Evolutionary conservation across 2,113 vertebrate genomes (phyloP), one percentile per base, ranked within the genome.

Genomic region (Larimichthys crocea): DNA sequence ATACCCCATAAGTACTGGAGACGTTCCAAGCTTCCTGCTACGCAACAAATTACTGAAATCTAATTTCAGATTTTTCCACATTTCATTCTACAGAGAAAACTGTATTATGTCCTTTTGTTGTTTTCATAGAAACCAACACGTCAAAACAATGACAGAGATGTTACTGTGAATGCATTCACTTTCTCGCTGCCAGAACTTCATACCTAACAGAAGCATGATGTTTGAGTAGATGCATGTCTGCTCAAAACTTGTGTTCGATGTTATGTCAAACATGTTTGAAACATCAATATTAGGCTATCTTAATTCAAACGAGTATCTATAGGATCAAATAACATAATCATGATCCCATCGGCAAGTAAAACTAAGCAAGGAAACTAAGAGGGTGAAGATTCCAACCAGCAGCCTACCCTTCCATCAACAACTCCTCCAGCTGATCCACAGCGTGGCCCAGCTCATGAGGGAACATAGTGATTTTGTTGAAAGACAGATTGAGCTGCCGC

Each of bases 401-500:
- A 89, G 19, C 87, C 9, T 88, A 99, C 98, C 98, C 97, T 91
- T 99, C 97, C 44, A 99, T 72, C 4, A 87, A 78, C 31, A 99
- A 96, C 84, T 98, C 97, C 55, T 99, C 96, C 62, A 99, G 91
- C 3, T 92, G 95, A 60, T 94, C 88, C 77, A 88, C 83, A 80
- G 90, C 93, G 1, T 76, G 63, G 10, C 92, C 79, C 74, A 98
- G 94, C 83, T 93, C 90, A 3, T 92, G 91, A 15, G 98, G 98
- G 84, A 91, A 89, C 52, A 78, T 73, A 5, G 88, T 88, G 57
- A 99, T 89, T 61, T 97, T 95, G 92, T 99, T 99, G 80, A 97
- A 97, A 0, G 97, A 98, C 55, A 99, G 92, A 82, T 97, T 98
- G 35, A 99, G 91, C 6, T 97, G 97, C 65, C 93, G 96, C 76